Conservation (phyloP, 2,888 invertebrate genomes). For the Hoplodrina ambigua region DNA sequence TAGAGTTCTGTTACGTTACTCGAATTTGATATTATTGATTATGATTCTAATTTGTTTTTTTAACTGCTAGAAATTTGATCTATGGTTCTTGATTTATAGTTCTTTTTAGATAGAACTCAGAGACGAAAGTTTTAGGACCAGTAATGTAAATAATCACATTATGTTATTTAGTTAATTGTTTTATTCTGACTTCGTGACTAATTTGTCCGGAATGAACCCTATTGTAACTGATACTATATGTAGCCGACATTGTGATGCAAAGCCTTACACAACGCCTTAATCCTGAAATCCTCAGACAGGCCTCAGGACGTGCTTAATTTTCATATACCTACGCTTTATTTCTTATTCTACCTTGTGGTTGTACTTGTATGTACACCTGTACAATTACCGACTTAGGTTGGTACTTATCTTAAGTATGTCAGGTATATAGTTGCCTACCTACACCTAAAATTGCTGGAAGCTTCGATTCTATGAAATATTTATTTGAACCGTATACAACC, state of each 20-base stretch:
- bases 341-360: conserved; percentile 9
- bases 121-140: background rate
- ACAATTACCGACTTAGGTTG: conserved; percentile 8
- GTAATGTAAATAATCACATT: background rate
- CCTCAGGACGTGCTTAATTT: conserved; percentile 44
- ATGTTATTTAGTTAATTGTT: background rate
- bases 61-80: background rate
- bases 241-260: conserved; percentile 16
- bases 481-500: background rate
- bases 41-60: conserved; percentile 3
- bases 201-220: conserved; percentile 1
- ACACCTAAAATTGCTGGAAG: background rate
- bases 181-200: background rate
- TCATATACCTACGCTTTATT: conserved; percentile 21
- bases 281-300: conserved; percentile 29
- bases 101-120: background rate
- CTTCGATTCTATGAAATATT: conserved; percentile 1
- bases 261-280: conserved; percentile 25
- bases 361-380: conserved; percentile 4
- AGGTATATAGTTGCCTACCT: background rate
- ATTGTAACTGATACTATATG: conserved; percentile 10
- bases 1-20: conserved; percentile 49
- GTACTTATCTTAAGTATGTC: background rate
- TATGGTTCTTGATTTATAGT: background rate
- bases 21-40: conserved; percentile 48